These are phyloP conservation scores for Oreochromis mossambicus DNA, from an alignment of 2,797 vertebrate genomes.

Conservation along the genomic window DNA sequence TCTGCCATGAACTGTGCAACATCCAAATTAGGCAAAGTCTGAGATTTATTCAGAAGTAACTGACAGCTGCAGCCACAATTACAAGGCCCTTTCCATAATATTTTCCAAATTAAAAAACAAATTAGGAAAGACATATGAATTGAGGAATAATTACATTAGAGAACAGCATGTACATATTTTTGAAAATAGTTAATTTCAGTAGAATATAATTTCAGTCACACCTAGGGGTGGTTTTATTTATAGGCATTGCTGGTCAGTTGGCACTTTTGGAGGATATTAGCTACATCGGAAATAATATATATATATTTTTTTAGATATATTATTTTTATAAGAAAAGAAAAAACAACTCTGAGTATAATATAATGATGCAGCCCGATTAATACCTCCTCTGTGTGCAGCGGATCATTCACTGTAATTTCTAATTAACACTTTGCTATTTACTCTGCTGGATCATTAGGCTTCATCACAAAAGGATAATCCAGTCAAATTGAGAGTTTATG, in stretches of 20 bases:
- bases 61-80: not conserved
- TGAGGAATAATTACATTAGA: not conserved
- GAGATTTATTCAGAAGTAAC: not conserved
- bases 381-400: constrained; percentile 67
- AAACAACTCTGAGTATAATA: constrained; percentile 26
- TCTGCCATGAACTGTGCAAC: not conserved
- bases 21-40: not conserved
- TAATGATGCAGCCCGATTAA: constrained; percentile 51
- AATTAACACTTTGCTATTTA: constrained; percentile 84
- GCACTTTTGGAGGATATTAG: not conserved
- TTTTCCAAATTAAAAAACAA: not conserved
- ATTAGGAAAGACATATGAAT: not conserved
- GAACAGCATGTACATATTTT: not conserved
- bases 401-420: constrained; percentile 77
- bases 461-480: constrained; percentile 80
- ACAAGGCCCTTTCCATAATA: not conserved
- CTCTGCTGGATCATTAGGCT: constrained; percentile 77
- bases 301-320: not conserved
- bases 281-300: not conserved
- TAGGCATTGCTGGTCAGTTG: not conserved
- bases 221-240: not conserved
- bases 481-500: constrained; percentile 77
- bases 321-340: constrained; percentile 4
- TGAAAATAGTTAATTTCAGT: not conserved
- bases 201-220: not conserved